Percentiles rank a stretch among this genome's conserved stretches.
These are phyloP conservation scores for Drosophila murphyi DNA, from an alignment of 1,140 invertebrate species.

Conservation along the genomic window DNA sequence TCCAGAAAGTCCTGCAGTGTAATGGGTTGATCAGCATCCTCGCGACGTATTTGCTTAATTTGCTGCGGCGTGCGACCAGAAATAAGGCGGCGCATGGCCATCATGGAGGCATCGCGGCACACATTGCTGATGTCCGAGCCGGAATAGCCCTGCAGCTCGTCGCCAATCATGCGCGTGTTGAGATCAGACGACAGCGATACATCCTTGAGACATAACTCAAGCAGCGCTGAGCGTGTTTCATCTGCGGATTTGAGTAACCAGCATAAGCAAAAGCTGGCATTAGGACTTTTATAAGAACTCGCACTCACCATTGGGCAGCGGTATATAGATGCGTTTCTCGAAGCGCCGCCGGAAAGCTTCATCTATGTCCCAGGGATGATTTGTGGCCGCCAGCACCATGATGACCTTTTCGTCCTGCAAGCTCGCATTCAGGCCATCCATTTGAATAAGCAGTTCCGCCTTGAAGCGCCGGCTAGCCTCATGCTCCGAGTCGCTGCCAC, in stretches of 20 bases:
- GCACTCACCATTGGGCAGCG: conserved; percentile 93
- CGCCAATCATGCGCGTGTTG: conserved; percentile 91
- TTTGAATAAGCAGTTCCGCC: conserved; percentile 98
- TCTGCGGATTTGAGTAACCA: conserved; percentile 75
- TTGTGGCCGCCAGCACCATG: conserved; percentile 99
- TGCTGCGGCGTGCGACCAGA: conserved; percentile 96
- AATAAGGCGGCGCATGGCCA: conserved; percentile 98
- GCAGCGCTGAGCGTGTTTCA: conserved; percentile 93
- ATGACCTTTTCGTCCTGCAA: conserved; percentile 91
- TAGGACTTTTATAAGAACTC: neutral
- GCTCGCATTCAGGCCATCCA: conserved; percentile 93
- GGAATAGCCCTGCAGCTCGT: conserved; percentile 96
- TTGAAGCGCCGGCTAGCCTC: conserved; percentile 99
- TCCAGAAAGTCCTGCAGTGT: conserved; percentile 94
- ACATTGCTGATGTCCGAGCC: conserved; percentile 99
- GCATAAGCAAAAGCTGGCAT: neutral
- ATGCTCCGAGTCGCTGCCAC: conserved; percentile 98
- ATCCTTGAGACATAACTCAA: conserved; percentile 96
- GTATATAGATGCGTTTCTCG: conserved; percentile 99
- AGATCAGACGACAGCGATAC: conserved; percentile 92
- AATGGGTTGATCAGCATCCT: conserved; percentile 97
- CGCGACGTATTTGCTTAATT: conserved; percentile 95
- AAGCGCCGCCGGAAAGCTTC: conserved; percentile 97
- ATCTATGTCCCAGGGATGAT: conserved; percentile 99
- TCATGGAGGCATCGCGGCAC: conserved; percentile 99